Conservation (phyloP, 2,888 invertebrate species). For the Plebejus argus region DNA sequence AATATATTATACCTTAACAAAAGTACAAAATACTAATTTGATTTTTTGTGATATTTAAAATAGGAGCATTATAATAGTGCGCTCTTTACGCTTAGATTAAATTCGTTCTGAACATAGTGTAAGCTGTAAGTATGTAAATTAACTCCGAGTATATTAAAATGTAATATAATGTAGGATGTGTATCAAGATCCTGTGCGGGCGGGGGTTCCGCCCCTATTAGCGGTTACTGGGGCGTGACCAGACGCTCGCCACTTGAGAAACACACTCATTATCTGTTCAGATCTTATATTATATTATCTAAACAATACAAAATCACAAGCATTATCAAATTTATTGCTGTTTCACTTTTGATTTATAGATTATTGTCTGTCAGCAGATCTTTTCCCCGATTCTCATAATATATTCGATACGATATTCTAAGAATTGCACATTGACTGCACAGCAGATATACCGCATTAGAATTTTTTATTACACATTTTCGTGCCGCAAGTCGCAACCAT, state of each 20-base stretch:
- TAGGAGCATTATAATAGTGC: background rate
- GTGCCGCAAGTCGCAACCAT: no score
- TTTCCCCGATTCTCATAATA: no score
- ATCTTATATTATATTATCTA: background rate
- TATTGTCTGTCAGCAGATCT: no score
- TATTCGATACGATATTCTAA: no score
- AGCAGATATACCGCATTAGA: no score
- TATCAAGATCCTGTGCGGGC: constrained; percentile 25
- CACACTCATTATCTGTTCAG: background rate
- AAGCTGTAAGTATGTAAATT: background rate
- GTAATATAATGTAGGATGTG: background rate
- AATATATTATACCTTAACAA: no score
- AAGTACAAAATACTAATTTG: background rate
- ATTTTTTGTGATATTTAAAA: background rate
- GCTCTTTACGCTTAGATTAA: background rate
- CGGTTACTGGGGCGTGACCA: constrained; percentile 16
- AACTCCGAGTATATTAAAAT: background rate
- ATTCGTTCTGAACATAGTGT: no score
- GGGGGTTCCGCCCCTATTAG: background rate
- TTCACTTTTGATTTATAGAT: no score
- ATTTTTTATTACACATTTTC: no score
- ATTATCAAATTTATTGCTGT: background rate
- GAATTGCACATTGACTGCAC: no score
- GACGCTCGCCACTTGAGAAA: background rate
- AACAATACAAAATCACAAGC: background rate